Evolutionary conservation across 2,797 vertebrate genomes (phyloP).

Genomic region (Acestrorhynchus altus): DNA sequence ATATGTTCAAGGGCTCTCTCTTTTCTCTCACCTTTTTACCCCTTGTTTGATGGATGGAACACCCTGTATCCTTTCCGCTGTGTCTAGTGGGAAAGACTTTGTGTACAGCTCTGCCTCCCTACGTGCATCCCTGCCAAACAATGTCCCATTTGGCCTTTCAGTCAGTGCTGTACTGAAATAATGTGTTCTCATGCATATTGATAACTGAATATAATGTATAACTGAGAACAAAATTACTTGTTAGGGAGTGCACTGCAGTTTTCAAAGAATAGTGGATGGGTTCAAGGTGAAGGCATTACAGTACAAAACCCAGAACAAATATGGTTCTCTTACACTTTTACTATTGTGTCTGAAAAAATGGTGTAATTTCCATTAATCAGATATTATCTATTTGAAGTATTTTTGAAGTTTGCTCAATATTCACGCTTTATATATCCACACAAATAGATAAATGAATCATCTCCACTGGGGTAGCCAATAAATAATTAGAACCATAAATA

Average conservation of each 20-base stretch:
- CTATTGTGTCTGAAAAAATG: too few species aligned
- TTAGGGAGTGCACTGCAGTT: neutral
- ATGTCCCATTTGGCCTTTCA: neutral
- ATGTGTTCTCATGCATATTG: constrained; percentile 12
- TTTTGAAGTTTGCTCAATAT: too few species aligned
- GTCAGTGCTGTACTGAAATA: neutral
- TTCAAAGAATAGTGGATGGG: neutral
- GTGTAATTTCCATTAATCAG: too few species aligned
- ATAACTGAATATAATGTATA: neutral
- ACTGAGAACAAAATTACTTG: constrained; percentile 21
- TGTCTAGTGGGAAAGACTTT: constrained; percentile 15
- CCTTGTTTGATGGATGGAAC: constrained; percentile 17
- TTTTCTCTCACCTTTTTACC: neutral
- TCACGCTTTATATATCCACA: too few species aligned
- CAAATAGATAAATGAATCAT: too few species aligned
- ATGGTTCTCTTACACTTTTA: neutral
- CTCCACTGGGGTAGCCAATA: too few species aligned
- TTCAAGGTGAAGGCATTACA: constrained; percentile 1
- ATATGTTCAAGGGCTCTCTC: constrained; percentile 30
- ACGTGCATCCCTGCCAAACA: constrained; percentile 23
- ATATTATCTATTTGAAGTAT: too few species aligned
- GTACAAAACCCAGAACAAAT: neutral
- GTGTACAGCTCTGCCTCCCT: constrained; percentile 17
- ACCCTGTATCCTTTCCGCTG: constrained; percentile 16
- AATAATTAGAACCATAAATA: too few species aligned